Conservation (phyloP, 2,888 invertebrate genomes). For the Calliphora vomitoria region DNA sequence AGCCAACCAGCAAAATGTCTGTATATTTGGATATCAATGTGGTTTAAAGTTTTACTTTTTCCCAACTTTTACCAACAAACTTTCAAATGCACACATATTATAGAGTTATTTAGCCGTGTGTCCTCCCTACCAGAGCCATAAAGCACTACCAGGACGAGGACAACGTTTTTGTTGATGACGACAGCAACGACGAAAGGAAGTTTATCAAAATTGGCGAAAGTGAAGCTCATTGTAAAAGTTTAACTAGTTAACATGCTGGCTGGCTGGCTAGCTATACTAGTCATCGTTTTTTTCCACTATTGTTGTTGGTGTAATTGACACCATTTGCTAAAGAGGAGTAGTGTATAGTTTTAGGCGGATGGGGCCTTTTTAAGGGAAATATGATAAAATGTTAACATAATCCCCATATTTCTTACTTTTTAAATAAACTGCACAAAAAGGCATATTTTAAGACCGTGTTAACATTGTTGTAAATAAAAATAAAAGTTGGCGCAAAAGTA, state of each 20-base stretch:
- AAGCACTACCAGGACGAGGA: neutral
- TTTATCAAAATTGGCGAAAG: slow-evolving; percentile 72
- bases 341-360: neutral
- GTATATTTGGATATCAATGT: slow-evolving; percentile 52
- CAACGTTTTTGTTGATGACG: slow-evolving; percentile 25
- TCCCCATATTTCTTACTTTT: too few species aligned
- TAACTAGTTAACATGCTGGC: slow-evolving; percentile 66
- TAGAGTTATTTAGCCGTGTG: neutral
- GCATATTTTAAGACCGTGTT: too few species aligned
- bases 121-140: too few species aligned
- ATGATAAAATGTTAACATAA: neutral
- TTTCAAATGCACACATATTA: neutral
- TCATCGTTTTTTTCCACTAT: neutral
- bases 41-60: slow-evolving; percentile 61
- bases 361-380: neutral
- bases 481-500: too few species aligned
- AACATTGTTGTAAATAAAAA: too few species aligned
- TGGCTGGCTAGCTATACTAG: neutral
- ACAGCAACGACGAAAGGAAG: slow-evolving; percentile 50
- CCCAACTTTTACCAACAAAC: neutral
- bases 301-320: slow-evolving; percentile 48
- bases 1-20: slow-evolving; percentile 49
- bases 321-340: neutral
- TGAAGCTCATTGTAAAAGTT: slow-evolving; percentile 68
- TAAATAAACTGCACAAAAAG: too few species aligned